Evolutionary conservation across 2,797 vertebrate genomes (phyloP).

Genomic region (Mus minutoides): DNA sequence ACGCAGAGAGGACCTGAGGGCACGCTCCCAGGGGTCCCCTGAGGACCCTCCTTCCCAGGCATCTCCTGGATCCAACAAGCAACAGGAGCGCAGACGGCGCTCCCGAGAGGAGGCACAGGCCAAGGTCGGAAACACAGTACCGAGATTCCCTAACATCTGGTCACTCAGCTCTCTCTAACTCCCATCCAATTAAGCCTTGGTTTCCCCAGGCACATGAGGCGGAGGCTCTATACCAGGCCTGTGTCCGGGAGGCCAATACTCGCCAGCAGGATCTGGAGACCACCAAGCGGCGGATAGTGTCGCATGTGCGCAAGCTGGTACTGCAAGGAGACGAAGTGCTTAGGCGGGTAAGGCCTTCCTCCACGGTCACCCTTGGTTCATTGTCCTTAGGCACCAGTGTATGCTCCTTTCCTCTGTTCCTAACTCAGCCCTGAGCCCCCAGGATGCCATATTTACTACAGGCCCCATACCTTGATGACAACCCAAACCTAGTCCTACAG

Average conservation of each 20-base stretch:
- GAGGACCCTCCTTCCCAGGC: constrained; percentile 23
- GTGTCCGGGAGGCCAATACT: constrained; percentile 88
- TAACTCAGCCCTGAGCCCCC: not conserved
- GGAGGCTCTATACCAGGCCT: constrained; percentile 89
- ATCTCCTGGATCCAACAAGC: constrained; percentile 85
- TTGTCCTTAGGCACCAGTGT: no score
- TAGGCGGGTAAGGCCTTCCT: constrained; percentile 89
- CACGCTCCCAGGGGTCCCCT: constrained; percentile 65
- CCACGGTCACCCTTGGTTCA: not conserved
- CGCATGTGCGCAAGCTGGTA: constrained; percentile 94
- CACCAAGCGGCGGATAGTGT: constrained; percentile 91
- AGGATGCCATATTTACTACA: not conserved
- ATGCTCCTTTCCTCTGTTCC: not conserved
- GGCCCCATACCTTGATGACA: not conserved
- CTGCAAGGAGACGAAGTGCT: constrained; percentile 94
- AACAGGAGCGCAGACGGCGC: constrained; percentile 93
- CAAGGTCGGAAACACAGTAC: constrained; percentile 87
- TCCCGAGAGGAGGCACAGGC: constrained; percentile 93
- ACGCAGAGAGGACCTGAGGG: constrained; percentile 92
- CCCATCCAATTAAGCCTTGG: not conserved
- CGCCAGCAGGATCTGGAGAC: constrained; percentile 92
- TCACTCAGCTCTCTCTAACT: not conserved
- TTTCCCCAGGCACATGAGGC: constrained; percentile 87
- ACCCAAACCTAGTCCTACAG: not conserved
- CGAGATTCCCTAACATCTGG: rapidly evolving